Conservation (phyloP, 92 coral and sea anemone genomes). For the Muricea muricata region DNA sequence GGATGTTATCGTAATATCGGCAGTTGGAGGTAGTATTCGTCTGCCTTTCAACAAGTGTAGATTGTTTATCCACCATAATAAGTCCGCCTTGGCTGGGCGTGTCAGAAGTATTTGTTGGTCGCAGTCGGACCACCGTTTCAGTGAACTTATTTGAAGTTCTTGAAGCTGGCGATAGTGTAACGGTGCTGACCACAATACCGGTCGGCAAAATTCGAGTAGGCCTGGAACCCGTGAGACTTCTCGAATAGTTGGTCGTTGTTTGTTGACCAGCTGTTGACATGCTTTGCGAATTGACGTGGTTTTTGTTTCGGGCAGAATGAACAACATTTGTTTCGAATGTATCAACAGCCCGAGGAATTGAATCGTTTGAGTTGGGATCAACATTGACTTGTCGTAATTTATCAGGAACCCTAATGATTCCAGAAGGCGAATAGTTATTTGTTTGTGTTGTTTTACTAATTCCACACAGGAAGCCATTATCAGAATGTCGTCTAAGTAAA, state of each 20-base stretch:
- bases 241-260: neutral
- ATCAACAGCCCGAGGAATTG: neutral
- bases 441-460: neutral
- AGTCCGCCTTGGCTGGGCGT: slow-evolving; percentile 1
- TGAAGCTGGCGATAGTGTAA: slow-evolving; percentile 10
- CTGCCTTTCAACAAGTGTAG: neutral
- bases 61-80: slow-evolving; percentile 1
- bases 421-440: neutral
- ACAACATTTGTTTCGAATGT: slow-evolving; percentile 14
- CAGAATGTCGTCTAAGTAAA: slow-evolving; percentile 62
- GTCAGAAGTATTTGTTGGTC: slow-evolving; percentile 3
- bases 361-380: neutral
- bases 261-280: slow-evolving; percentile 1
- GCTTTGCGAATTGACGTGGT: neutral
- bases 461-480: slow-evolving; percentile 42
- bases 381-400: slow-evolving; percentile 24
- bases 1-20: slow-evolving; percentile 20
- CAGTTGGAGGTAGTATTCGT: slow-evolving; percentile 26
- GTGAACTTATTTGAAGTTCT: neutral
- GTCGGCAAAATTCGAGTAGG: slow-evolving; percentile 17
- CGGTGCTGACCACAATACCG: slow-evolving; percentile 21
- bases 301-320: slow-evolving; percentile 19
- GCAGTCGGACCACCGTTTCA: neutral
- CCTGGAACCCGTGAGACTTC: neutral
- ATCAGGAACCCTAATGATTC: slow-evolving; percentile 18